Base-by-base conservation (phyloP, 2,113 vertebrate species). In the Melanostigma gelatinosum region DNA sequence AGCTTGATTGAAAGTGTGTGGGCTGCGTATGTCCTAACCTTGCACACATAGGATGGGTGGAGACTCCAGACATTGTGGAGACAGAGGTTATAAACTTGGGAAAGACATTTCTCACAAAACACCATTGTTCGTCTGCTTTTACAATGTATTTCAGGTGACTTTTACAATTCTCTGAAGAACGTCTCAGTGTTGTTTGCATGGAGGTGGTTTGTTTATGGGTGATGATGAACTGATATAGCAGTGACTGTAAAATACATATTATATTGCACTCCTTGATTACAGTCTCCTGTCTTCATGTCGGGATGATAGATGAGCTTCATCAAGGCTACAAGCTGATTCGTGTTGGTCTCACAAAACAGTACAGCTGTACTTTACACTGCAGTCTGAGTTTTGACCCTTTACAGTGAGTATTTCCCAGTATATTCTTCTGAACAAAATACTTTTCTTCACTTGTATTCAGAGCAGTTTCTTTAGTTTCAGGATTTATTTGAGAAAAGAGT, bases 11-110 rank as follows among this genome's bases (percentile, higher is more conserved):
- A 87, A 87, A 81, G 82, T 70, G 75, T 79, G 88, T 89, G 85
- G 85, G 87, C 50, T 79, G 77, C 82, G 65, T 85, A 80, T 85
- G 89, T 89, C 86, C 87, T 87, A 89, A 87, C 89, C 78, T 88
- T 89, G 79, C 65, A 89, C 82, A 83, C 88, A 90, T 75, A 89
- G 58, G 75, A 80, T 82, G 88, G 92, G 93, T 91, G 91, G 90
- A 90, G 91, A 75, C 78, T 76, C 72, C 85, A 94, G 93, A 94
- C 93, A 90, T 72, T 60, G 75, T 92, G 92, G 91, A 92, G 92
- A 89, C 93, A 78, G 78, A 86, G 89, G 89, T 92, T 85, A 80
- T 93, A 91, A 92, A 93, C 85, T 85, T 88, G 75, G n/a, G 62
- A 79, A 71, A 81, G 77, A 74, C 73, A 22, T 86, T 66, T 89